phyloP scores from a whole-genome alignment of 2,888 invertebrate species.

The Gymnocheta viridis region DNA sequence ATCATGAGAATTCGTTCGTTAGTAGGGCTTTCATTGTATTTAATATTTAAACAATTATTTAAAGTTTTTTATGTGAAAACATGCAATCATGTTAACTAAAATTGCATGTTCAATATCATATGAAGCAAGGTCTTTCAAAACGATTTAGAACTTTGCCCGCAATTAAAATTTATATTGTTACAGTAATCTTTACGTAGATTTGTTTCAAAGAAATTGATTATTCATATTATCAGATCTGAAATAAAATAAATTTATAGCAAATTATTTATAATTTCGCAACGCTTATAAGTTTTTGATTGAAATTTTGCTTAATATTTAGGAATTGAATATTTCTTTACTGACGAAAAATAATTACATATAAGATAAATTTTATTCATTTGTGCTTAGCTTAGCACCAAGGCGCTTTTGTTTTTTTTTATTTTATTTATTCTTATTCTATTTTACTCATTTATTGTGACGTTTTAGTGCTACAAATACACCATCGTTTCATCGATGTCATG shows the following conservation, averaged over 20 bases:
- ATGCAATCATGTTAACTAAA: not conserved
- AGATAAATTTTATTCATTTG: not conserved
- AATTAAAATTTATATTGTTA: not conserved
- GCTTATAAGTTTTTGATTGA: not conserved
- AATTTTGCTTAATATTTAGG: not conserved
- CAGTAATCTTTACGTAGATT: not conserved
- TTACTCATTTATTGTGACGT: constrained; percentile 34
- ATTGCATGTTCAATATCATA: constrained; percentile 17
- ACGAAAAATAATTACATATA: not conserved
- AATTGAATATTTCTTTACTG: not conserved
- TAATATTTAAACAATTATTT: not conserved
- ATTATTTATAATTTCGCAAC: not conserved
- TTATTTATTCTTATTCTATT: not conserved
- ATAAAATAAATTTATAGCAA: not conserved
- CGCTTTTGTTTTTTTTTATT: constrained; percentile 6
- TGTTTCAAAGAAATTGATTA: not conserved
- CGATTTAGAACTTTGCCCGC: not conserved
- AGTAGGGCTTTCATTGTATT: too few relatives aligned
- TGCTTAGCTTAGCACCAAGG: not conserved
- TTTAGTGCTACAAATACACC: constrained; percentile 27
- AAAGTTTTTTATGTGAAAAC: not conserved
- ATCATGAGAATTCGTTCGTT: too few relatives aligned
- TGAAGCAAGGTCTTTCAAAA: constrained; percentile 31
- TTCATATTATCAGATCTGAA: not conserved
- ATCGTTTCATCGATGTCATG: constrained; percentile 23